Evolutionary conservation across 2,113 vertebrate species (phyloP).

Genomic region (Neogale vison): DNA sequence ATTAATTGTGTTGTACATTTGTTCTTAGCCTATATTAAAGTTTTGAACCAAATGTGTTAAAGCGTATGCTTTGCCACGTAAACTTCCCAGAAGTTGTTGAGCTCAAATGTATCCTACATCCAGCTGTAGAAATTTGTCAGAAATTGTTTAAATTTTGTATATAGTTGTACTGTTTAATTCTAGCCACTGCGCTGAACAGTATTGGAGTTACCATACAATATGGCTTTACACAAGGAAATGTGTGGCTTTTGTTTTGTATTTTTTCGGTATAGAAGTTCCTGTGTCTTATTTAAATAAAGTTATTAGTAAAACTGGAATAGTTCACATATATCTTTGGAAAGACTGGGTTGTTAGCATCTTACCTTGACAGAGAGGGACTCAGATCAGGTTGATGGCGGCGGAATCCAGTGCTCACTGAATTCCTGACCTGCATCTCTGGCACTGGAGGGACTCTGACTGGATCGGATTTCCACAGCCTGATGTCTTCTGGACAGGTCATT

Average conservation of each 20-base stretch:
- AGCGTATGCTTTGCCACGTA: constrained; percentile 86
- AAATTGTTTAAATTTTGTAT: constrained; percentile 89
- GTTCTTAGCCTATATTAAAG: constrained; percentile 83
- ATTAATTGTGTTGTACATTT: constrained; percentile 85
- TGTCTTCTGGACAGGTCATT: constrained; percentile 38
- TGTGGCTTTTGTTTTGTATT: constrained; percentile 93
- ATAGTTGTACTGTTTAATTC: constrained; percentile 88
- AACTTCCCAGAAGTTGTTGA: constrained; percentile 85
- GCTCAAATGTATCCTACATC: constrained; percentile 85
- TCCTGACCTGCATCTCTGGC: background rate
- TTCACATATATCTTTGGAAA: background rate
- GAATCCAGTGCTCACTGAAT: background rate
- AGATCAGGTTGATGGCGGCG: background rate
- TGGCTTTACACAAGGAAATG: constrained; percentile 89
- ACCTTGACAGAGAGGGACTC: background rate
- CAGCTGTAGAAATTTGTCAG: constrained; percentile 86
- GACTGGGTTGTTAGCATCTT: background rate
- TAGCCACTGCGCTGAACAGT: constrained; percentile 89
- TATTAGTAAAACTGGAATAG: constrained; percentile 85
- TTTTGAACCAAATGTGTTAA: constrained; percentile 87
- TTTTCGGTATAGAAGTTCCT: constrained; percentile 92
- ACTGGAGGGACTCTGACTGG: background rate
- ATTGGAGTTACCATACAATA: constrained; percentile 88
- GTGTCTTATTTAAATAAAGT: constrained; percentile 97
- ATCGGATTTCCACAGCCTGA: constrained; percentile 8